Evolutionary conservation across 1,140 invertebrate genomes (phyloP), one percentile per base, ranked within the genome.

Genomic region (Camponotus pennsylvanicus): DNA sequence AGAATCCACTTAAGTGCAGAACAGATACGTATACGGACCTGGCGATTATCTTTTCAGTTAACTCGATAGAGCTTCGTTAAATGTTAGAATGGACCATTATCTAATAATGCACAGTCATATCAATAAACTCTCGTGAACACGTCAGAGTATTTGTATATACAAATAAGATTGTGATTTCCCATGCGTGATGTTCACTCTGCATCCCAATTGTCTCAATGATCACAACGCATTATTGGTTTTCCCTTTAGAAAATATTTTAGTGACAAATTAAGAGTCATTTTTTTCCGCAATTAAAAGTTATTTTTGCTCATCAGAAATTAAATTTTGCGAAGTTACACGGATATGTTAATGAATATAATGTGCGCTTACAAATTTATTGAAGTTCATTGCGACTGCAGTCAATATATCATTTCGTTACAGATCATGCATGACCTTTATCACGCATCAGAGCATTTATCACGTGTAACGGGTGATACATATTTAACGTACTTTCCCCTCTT

Each of bases 31-130:
- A 18, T 80, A 69, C 63, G 21, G 64, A 69, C 49, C 64, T 80
- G 77, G 27, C 18, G 9, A 69, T 8, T 8, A 77, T 55, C 5
- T 5, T 11, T 69, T 18, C 40, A 49, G 18, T 78, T 78, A 66
- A 34, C 69, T 15, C 9, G 45, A 15, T 40, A 69, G 40, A 69
- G 11, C 67, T 69, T 66, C 63, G n/a, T 57, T 57, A 32, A 78
- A 66, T 78, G 18, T 9, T 52, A n/a, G 77, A 79, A 80, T 80
- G 40, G 63, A 69, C 32, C 15, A 67, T 79, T 79, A 67, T 40
- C 77, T 80, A 80, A 57, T 79, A 67, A 67, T n/a, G 49, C 15
- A 69, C 45, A 80, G 18, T 80, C 69, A 70, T 80, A 80, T 70
- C 77, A 80, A 80, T 80, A 80, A 57, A 80, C 21, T 80, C n/a